phyloP scores from a whole-genome alignment of 2,797 vertebrate genomes.

The Poecilia velifera region DNA sequence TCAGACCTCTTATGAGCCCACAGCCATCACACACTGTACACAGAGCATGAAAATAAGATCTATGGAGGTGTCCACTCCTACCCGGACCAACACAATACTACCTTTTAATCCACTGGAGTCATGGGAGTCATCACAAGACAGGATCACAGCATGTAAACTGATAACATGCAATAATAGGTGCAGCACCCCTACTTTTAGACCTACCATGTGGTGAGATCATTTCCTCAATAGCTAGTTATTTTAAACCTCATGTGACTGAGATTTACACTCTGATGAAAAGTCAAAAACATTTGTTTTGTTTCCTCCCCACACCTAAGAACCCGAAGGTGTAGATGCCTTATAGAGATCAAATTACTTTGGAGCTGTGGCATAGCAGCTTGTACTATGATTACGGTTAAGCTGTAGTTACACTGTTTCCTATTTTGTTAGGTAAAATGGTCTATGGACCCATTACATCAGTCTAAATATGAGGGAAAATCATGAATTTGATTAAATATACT shows the following conservation, averaged over 20 bases:
- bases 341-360: not conserved
- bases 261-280: conserved; percentile 7
- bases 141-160: conserved; percentile 44
- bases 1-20: not conserved
- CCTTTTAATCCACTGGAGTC: conserved; percentile 65
- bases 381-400: not conserved
- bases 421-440: not conserved
- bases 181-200: conserved; percentile 46
- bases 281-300: not conserved
- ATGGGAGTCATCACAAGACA: conserved; percentile 68
- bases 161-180: conserved; percentile 54
- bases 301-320: not conserved
- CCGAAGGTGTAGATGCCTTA: not conserved
- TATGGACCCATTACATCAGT: not conserved
- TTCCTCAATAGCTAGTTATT: conserved; percentile 38
- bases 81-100: conserved; percentile 56
- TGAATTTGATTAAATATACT: not conserved
- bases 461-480: not conserved
- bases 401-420: not conserved
- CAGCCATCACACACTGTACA: conserved; percentile 1
- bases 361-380: not conserved
- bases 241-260: conserved; percentile 20
- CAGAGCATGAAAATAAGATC: conserved; percentile 16
- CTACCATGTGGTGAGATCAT: conserved; percentile 48
- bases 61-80: conserved; percentile 38